Evolutionary conservation across 2,888 invertebrate genomes (phyloP).

Genomic region (Eupithecia vulgata): DNA sequence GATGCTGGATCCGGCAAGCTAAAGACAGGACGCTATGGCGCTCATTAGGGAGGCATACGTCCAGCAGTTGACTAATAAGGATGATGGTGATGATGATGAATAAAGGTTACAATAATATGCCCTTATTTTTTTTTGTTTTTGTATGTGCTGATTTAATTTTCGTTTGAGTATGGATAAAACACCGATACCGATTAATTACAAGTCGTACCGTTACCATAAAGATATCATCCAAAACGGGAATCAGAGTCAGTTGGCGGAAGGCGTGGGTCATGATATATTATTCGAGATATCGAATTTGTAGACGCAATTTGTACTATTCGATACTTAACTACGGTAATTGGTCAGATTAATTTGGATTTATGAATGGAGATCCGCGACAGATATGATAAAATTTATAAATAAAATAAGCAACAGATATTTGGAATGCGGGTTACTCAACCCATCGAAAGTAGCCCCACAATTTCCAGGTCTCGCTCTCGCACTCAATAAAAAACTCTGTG

Average conservation of each 20-base stretch:
- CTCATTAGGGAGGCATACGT: too few species aligned
- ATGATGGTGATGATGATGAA: too few species aligned
- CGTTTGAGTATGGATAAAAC: not conserved
- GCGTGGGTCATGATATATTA: conserved; percentile 45
- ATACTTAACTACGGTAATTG: conserved; percentile 25
- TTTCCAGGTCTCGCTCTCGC: not conserved
- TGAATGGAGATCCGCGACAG: conserved; percentile 19
- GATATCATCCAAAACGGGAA: conserved; percentile 44
- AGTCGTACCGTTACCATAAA: conserved; percentile 11
- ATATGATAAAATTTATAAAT: conserved; percentile 20
- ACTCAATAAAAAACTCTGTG: not conserved
- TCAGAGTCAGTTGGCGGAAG: conserved; percentile 34
- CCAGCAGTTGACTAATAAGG: too few species aligned
- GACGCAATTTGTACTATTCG: conserved; percentile 33
- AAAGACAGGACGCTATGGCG: too few species aligned
- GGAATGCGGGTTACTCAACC: not conserved
- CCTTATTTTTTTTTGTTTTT: not conserved
- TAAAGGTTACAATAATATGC: not conserved
- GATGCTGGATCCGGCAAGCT: too few species aligned
- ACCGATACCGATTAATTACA: conserved; percentile 8
- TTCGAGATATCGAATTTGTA: conserved; percentile 30
- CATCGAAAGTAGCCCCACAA: not conserved
- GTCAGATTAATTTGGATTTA: conserved; percentile 26
- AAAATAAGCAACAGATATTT: not conserved
- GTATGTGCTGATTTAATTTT: not conserved